Conservation (phyloP, 2,888 invertebrate genomes). For the Nemoura dubitans region DNA sequence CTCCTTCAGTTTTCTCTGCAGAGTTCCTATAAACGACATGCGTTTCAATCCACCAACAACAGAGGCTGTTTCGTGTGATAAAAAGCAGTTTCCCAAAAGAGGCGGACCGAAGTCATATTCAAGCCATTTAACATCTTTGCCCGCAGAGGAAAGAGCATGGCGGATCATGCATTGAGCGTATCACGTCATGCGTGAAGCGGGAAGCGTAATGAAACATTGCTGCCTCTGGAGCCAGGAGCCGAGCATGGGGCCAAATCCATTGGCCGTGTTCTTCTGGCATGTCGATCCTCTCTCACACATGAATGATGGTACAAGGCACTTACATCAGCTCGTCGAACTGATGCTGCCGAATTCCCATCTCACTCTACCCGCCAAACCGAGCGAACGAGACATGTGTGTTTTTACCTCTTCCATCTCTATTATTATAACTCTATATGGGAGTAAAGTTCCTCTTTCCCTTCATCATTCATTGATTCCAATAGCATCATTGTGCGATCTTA, state of each 20-base stretch:
- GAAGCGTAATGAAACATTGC: slow-evolving; percentile 28
- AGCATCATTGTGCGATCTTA: slow-evolving; percentile 24
- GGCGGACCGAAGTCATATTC: slow-evolving; percentile 36
- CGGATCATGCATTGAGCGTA: slow-evolving; percentile 32
- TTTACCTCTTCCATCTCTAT: slow-evolving; percentile 34
- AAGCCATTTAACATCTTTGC: slow-evolving; percentile 40
- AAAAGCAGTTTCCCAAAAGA: slow-evolving; percentile 32
- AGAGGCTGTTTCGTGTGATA: slow-evolving; percentile 20
- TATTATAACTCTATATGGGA: not conserved
- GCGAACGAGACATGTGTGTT: not conserved
- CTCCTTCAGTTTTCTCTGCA: not conserved
- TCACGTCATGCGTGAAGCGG: slow-evolving; percentile 21
- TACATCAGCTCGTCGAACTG: not conserved
- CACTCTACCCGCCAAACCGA: not conserved
- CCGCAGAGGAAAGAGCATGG: not conserved
- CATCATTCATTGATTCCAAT: slow-evolving; percentile 36
- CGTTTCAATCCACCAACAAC: slow-evolving; percentile 20
- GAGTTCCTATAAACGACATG: not conserved
- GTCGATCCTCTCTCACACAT: slow-evolving; percentile 37
- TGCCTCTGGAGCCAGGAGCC: not conserved
- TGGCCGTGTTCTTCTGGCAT: not conserved
- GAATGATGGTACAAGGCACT: slow-evolving; percentile 25
- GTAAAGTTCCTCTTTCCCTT: slow-evolving; percentile 21
- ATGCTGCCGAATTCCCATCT: not conserved
- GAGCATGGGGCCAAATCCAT: not conserved